These are phyloP conservation scores for Haemorhous mexicanus DNA, from an alignment of 2,113 vertebrate species.

Conservation along the genomic window DNA sequence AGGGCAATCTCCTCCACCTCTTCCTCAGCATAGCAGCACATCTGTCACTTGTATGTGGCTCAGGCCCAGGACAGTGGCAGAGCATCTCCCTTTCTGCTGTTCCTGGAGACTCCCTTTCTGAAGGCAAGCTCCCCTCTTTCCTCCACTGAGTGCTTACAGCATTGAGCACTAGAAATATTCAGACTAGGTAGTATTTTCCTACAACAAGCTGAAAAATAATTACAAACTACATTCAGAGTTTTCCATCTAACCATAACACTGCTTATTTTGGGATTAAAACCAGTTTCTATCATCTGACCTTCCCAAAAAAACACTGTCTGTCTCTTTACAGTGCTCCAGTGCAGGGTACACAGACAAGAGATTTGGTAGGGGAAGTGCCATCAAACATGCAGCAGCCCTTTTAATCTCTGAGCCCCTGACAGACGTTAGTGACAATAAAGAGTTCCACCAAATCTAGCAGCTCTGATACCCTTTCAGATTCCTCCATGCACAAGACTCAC, in stretches of 20 bases:
- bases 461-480: constrained; percentile 5
- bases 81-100: neutral
- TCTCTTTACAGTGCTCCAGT: neutral
- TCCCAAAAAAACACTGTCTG: neutral
- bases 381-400: neutral
- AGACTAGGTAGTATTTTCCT: neutral
- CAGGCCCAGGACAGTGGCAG: neutral
- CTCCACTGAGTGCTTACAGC: neutral
- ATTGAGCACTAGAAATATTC: neutral
- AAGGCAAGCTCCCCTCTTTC: neutral
- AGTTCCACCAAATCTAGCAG: neutral
- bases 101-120: neutral
- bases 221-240: neutral
- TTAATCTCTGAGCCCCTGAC: neutral
- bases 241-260: neutral
- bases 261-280: neutral
- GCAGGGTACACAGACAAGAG: neutral
- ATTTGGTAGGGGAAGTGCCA: neutral
- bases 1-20: neutral
- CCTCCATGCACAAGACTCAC: neutral
- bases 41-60: neutral
- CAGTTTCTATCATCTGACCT: neutral
- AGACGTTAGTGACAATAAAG: neutral
- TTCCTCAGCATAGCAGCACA: neutral
- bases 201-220: neutral